These are phyloP conservation scores for Parapsyche elsis DNA, from an alignment of 1,140 invertebrate genomes.

Conservation along the genomic window DNA sequence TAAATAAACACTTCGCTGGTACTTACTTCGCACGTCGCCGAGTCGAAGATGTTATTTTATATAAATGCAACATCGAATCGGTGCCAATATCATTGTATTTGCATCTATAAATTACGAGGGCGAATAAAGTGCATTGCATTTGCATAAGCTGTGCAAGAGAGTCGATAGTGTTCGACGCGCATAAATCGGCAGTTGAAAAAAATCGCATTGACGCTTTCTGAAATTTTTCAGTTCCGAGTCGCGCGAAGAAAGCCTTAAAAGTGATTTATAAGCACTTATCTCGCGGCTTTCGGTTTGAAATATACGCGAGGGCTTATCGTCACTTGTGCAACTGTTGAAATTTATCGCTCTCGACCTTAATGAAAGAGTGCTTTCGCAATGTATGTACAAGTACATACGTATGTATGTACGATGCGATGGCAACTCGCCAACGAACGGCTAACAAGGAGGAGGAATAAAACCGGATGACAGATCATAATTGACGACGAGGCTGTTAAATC, in stretches of 20 bases:
- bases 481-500: slow-evolving; percentile 12
- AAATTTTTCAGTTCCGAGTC: neutral
- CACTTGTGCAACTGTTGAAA: slow-evolving; percentile 44
- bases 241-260: neutral
- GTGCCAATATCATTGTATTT: neutral
- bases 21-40: too few relatives aligned
- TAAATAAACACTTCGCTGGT: too few relatives aligned
- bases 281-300: neutral
- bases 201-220: neutral
- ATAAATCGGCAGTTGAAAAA: neutral
- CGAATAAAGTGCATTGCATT: neutral
- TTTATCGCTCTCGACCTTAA: slow-evolving; percentile 39
- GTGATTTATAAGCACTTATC: neutral
- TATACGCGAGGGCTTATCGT: slow-evolving; percentile 31
- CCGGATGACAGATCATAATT: slow-evolving; percentile 33
- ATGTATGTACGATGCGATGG: too few relatives aligned
- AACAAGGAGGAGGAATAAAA: slow-evolving; percentile 35
- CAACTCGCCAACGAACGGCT: neutral
- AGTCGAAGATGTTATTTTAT: too few relatives aligned
- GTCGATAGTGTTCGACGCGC: neutral
- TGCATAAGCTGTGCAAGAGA: neutral
- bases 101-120: neutral
- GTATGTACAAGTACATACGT: neutral
- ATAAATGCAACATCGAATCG: too few relatives aligned
- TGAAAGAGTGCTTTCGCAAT: slow-evolving; percentile 40